These are phyloP conservation scores for Apostichopus japonicus DNA, from an alignment of 35 echinoderm and acorn worm species.

Conservation along the genomic window DNA sequence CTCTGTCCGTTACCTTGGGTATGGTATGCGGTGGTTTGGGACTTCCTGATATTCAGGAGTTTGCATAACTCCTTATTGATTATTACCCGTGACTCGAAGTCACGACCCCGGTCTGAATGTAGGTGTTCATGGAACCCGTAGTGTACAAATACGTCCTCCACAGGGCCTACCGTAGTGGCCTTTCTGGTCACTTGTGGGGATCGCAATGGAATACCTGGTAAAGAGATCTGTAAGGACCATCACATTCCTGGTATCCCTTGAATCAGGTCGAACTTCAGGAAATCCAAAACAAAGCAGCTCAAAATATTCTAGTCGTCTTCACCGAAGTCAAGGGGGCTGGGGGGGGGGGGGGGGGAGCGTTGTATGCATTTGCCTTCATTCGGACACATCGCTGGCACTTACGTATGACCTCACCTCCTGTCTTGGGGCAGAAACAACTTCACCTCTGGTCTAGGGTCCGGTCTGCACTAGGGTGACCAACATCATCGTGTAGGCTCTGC, in stretches of 20 bases:
- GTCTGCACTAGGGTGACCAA: conserved; percentile 54
- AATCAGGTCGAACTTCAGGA: conserved; percentile 57
- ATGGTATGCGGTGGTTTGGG: conserved; percentile 24
- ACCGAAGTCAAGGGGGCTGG: conserved; percentile 11
- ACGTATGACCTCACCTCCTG: not conserved
- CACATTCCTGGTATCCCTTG: conserved; percentile 20
- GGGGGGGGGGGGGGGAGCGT: no score
- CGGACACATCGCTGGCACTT: not conserved
- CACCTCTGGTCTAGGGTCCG: conserved; percentile 1
- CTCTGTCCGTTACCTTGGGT: conserved; percentile 44
- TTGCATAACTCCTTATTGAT: conserved; percentile 37
- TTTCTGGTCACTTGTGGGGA: conserved; percentile 53
- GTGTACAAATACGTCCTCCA: conserved; percentile 60
- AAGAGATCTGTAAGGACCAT: conserved; percentile 66
- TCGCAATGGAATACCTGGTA: conserved; percentile 46
- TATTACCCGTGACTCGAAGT: conserved; percentile 2
- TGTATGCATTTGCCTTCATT: not conserved
- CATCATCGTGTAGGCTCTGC: conserved; percentile 42
- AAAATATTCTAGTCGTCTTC: not conserved
- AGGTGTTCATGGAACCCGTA: conserved; percentile 54
- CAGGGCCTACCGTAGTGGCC: conserved; percentile 34
- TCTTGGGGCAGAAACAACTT: conserved; percentile 23
- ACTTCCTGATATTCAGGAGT: conserved; percentile 23
- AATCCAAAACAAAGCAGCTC: conserved; percentile 74
- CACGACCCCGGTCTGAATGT: conserved; percentile 49